Evolutionary conservation across 2,113 vertebrate species (phyloP), one percentile per base, ranked within the genome.

Genomic region (Limnothrissa miodon): DNA sequence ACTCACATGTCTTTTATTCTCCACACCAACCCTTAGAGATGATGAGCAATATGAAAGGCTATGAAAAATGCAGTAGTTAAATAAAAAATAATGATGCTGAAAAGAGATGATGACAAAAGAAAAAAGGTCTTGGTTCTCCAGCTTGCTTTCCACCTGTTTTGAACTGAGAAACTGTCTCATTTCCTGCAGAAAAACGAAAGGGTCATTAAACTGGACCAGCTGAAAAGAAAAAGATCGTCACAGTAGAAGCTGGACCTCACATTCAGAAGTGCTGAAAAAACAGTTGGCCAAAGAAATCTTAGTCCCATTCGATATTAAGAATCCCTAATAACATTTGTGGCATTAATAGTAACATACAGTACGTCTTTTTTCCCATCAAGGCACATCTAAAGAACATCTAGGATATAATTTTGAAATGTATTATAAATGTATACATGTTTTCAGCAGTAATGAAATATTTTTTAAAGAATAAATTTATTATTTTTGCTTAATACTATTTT

Each of bases 1-100:
- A 62, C 25, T 74, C 66, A 15, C 29, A 11, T 70, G 25, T 33
- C 29, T 36, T 13, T 74, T 33, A 17, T 17, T 36, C 66, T 15
- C 15, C 1, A 74, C 33, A 15, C 29, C 15, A 33, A 33, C 36
- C 15, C 66, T 13, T 13, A 66, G 25, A 66, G 15, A 66, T 13
- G 25, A 10, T 66, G 59, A 4, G 13, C 23, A 21, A 81, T 53
- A 39, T 36, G 78, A 45, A 45, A 80, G 80, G 46, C 8, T 13
- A 45, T 82, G 29, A 44, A 81, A 79, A 70, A 36, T 2, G 36
- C 4, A n/a, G 9, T 25, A 23, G 45, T 84, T 81, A 84, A 59
- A 36, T 36, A 23, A 62, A 29, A 62, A 42, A 42, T 2, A 29
- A 25, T 62, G 23, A 62, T 29, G 4, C 5, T 29, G 59, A 62